Percentiles rank a stretch among this genome's conserved stretches.
phyloP scores from a whole-genome alignment of 2,113 vertebrate species.

The Tursiops truncatus region DNA sequence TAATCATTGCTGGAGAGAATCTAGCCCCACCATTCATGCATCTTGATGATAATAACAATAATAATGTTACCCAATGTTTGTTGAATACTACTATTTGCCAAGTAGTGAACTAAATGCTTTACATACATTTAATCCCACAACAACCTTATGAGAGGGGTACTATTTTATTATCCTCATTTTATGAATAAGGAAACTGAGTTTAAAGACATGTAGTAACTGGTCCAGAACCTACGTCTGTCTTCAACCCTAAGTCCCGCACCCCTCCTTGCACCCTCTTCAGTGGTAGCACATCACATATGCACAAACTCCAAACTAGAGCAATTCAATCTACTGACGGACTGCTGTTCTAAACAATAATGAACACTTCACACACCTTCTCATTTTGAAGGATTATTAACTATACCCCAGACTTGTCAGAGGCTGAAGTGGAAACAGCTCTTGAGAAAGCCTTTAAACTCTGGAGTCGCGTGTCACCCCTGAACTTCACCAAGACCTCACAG shows the following conservation, averaged over 20 bases:
- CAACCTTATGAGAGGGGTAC: not conserved
- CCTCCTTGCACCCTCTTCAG: not conserved
- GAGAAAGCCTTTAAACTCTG: conserved; percentile 88
- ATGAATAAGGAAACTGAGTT: not conserved
- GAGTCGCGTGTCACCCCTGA: conserved; percentile 88
- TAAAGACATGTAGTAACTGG: not conserved
- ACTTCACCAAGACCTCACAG: conserved; percentile 83
- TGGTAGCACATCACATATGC: accelerated
- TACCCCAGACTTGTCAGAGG: conserved; percentile 84
- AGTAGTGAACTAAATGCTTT: not conserved
- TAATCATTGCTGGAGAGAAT: not conserved
- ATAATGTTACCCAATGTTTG: not conserved
- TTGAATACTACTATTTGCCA: not conserved
- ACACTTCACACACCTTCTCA: not conserved
- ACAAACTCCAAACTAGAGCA: not conserved
- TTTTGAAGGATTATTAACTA: conserved; percentile 89
- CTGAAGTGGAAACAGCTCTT: conserved; percentile 86
- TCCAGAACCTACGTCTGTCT: not conserved
- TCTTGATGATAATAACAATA: not conserved
- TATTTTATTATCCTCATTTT: not conserved
- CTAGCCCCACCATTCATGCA: not conserved
- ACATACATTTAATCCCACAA: not conserved
- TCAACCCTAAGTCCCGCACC: not conserved
- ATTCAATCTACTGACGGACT: not conserved
- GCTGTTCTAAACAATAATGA: not conserved